Percentiles rank a stretch among this genome's conserved stretches.
phyloP scores from a whole-genome alignment of 2,888 invertebrate genomes.

The Dysmachus trigonus region DNA sequence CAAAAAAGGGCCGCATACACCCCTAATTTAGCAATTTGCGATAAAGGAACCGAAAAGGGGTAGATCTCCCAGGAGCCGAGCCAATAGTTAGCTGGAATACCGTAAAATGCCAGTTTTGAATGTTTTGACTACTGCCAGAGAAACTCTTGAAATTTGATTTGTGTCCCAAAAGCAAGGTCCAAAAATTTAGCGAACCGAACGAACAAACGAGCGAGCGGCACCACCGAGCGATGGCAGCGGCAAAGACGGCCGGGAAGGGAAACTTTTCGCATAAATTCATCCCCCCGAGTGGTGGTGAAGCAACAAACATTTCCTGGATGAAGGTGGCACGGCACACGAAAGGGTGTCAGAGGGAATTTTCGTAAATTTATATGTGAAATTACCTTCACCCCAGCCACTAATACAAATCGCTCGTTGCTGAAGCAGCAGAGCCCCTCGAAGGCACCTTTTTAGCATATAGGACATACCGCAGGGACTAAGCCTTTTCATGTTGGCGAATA shows the following conservation, averaged over 20 bases:
- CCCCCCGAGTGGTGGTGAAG: neutral
- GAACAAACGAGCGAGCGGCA: no score
- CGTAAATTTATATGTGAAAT: conserved; percentile 35
- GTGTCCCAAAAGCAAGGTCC: conserved; percentile 21
- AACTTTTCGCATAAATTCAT: conserved; percentile 40
- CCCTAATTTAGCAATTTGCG: conserved; percentile 32
- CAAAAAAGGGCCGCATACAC: conserved; percentile 21
- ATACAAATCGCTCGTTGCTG: conserved; percentile 18
- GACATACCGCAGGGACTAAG: conserved; percentile 30
- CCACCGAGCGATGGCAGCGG: neutral
- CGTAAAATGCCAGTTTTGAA: conserved; percentile 19
- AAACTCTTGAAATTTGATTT: conserved; percentile 36
- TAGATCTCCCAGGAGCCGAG: conserved; percentile 10
- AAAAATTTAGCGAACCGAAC: conserved; percentile 21
- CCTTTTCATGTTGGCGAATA: conserved; percentile 25
- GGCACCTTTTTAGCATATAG: conserved; percentile 36
- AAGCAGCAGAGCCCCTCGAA: conserved; percentile 6
- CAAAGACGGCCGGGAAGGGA: neutral
- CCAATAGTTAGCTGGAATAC: conserved; percentile 29
- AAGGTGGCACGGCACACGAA: neutral
- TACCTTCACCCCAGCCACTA: conserved; percentile 10
- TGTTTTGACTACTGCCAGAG: conserved; percentile 27
- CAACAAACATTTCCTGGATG: neutral
- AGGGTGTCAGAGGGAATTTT: conserved; percentile 22
- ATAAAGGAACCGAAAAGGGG: neutral